These are phyloP conservation scores for Eublepharis macularius DNA, from an alignment of 2,113 vertebrate species.

Conservation along the genomic window DNA sequence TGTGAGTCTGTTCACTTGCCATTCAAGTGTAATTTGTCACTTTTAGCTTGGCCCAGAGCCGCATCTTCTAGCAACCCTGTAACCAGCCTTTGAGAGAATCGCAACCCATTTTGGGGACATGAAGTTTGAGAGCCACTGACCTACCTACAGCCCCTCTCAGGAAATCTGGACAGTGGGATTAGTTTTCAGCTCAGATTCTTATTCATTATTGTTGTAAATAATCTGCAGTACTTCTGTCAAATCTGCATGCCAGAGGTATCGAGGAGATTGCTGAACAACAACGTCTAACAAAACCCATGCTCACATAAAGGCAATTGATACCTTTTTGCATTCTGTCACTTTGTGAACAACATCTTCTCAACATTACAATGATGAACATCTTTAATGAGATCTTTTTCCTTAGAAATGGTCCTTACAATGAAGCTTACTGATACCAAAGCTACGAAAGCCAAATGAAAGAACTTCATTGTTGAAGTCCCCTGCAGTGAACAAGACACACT, in stretches of 20 bases:
- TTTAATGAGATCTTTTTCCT: neutral
- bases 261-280: neutral
- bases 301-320: conserved; percentile 13
- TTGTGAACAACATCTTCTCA: conserved; percentile 21
- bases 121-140: too few relatives aligned
- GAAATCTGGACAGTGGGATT: neutral
- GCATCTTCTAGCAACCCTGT: too few relatives aligned
- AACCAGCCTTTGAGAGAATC: too few relatives aligned
- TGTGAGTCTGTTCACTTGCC: too few relatives aligned
- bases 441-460: neutral
- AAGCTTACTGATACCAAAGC: conserved; percentile 22
- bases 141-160: neutral
- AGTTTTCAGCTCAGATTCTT: conserved; percentile 9
- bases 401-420: conserved; percentile 32
- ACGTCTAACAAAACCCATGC: conserved; percentile 18
- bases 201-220: neutral
- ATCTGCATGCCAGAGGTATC: neutral
- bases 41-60: too few relatives aligned
- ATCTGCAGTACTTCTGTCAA: neutral
- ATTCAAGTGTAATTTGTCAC: too few relatives aligned
- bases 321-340: conserved; percentile 11
- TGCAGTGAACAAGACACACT: conserved; percentile 5
- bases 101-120: too few relatives aligned
- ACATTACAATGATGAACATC: conserved; percentile 22
- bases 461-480: neutral